A percentile compares a stretch with the other conserved stretches of the same genome.
Evolutionary conservation across 2,797 vertebrate species (phyloP).

Genomic region (Coregonus ussuriensis): DNA sequence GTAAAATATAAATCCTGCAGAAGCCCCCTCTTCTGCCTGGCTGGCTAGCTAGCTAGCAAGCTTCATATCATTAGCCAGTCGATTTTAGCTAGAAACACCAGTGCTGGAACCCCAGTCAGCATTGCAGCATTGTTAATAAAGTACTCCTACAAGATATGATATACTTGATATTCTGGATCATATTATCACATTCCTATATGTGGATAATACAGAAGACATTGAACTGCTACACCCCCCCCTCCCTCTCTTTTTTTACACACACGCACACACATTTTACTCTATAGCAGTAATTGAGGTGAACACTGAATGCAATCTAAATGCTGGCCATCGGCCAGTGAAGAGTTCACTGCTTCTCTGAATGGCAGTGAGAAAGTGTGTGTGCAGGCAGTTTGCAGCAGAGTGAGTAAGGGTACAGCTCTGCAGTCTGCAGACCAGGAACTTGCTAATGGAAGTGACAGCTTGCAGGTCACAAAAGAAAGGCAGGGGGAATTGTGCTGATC

Average conservation of each 20-base stretch:
- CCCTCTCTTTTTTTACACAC: background rate
- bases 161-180: too few species aligned
- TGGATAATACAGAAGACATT: too few species aligned
- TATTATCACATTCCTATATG: too few species aligned
- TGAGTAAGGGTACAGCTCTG: background rate
- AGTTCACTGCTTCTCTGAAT: background rate
- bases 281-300: background rate
- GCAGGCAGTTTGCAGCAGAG: background rate
- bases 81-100: too few species aligned
- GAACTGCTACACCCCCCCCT: too few species aligned
- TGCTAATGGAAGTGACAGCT: conserved; percentile 25
- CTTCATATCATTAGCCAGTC: too few species aligned
- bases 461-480: conserved; percentile 11
- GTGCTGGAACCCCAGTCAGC: too few species aligned
- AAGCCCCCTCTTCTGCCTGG: too few species aligned
- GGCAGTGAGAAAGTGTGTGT: background rate
- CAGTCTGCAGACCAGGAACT: conserved; percentile 5
- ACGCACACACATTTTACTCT: background rate
- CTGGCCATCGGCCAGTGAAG: background rate
- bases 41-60: too few species aligned
- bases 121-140: too few species aligned
- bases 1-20: too few species aligned
- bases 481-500: conserved; percentile 11
- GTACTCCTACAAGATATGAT: too few species aligned
- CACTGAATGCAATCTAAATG: background rate